A percentile compares a stretch with the other conserved stretches of the same genome.
Conservation (phyloP, 1,140 invertebrate genomes). For the Drosophila subpulchrella region DNA sequence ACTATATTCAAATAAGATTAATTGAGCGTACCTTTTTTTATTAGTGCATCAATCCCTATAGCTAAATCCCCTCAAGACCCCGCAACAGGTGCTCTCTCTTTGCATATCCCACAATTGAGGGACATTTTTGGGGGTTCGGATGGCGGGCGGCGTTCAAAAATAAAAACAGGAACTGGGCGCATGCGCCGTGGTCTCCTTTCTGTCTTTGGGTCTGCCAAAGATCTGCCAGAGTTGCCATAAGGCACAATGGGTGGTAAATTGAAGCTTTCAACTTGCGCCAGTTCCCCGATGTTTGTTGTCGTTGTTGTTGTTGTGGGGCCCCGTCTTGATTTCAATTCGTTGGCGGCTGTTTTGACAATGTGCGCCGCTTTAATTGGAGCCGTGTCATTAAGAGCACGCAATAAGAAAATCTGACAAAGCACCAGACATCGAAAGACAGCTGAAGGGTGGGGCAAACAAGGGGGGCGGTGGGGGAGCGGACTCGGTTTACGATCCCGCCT, state of each 20-base stretch:
- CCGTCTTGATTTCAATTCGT: slow-evolving; percentile 66
- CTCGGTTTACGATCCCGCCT: not conserved
- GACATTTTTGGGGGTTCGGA: not conserved
- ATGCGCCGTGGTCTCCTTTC: slow-evolving; percentile 29
- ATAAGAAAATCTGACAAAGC: slow-evolving; percentile 36
- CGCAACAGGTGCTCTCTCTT: slow-evolving; percentile 36
- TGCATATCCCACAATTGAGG: slow-evolving; percentile 25
- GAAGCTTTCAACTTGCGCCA: slow-evolving; percentile 72
- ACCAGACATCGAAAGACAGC: not conserved
- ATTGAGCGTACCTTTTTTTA: not conserved
- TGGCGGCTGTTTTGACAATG: slow-evolving; percentile 77
- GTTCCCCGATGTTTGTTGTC: not conserved
- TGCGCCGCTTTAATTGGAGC: slow-evolving; percentile 76
- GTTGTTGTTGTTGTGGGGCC: slow-evolving; percentile 2
- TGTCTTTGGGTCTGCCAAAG: slow-evolving; percentile 13
- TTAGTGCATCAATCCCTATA: slow-evolving; percentile 10
- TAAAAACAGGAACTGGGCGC: slow-evolving; percentile 31
- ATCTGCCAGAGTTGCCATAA: slow-evolving; percentile 59
- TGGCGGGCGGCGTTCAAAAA: not conserved
- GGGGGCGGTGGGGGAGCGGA: not conserved
- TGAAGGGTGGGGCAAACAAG: too few relatives aligned
- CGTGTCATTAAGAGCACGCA: slow-evolving; percentile 76
- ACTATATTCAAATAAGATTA: not conserved
- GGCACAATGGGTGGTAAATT: slow-evolving; percentile 79
- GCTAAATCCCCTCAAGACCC: slow-evolving; percentile 2